Conservation (phyloP, 2,888 invertebrate species). For the Microctonus aethiopoides region DNA sequence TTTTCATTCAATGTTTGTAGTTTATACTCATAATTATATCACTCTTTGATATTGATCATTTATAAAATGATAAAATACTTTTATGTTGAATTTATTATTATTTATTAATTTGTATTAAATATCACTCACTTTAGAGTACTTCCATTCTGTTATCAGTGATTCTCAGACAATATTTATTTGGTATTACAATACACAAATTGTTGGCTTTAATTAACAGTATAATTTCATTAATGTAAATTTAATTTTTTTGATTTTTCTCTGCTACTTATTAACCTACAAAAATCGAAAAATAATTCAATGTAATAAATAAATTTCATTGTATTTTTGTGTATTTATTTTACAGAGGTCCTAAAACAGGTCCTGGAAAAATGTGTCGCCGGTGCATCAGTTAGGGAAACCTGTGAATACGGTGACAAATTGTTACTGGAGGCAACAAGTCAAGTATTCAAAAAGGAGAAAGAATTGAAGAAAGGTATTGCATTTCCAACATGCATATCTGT, state of each 20-base stretch:
- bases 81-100: background rate
- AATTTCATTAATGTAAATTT: background rate
- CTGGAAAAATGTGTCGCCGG: slow-evolving; percentile 88
- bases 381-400: slow-evolving; percentile 90
- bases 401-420: slow-evolving; percentile 90
- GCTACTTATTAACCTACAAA: background rate
- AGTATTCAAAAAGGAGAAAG: slow-evolving; percentile 98
- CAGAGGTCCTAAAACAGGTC: slow-evolving; percentile 90
- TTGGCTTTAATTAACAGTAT: too few relatives aligned
- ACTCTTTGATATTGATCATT: background rate
- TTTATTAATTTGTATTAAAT: background rate
- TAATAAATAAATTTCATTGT: slow-evolving; percentile 22
- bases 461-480: slow-evolving; percentile 97
- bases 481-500: slow-evolving; percentile 99
- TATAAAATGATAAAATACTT: background rate
- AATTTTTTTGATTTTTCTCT: slow-evolving; percentile 34
- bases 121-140: background rate
- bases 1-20: background rate
- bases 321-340: slow-evolving; percentile 28
- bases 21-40: background rate
- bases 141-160: background rate
- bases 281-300: background rate
- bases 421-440: slow-evolving; percentile 92
- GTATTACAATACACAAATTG: too few relatives aligned
- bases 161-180: background rate